Base-by-base conservation (phyloP, 2,113 vertebrate species). In the Monarcha castaneiventris region DNA sequence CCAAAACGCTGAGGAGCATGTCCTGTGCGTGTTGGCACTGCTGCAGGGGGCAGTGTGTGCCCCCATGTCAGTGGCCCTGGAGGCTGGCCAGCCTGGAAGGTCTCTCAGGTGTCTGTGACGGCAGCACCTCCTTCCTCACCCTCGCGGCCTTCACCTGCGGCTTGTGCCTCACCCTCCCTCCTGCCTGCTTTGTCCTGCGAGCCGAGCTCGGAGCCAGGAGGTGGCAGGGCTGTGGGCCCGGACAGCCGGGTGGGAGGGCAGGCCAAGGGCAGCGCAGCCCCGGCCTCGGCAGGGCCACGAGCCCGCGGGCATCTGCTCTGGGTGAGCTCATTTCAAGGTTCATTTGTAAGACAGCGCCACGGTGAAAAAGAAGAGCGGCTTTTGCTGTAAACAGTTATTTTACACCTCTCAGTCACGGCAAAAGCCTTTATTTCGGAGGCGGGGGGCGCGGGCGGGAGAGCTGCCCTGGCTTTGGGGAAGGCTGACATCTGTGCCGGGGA, bases 401-500 rank as follows among this genome's bases (percentile, higher is more conserved):
- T 93, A 89, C 78, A 95, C 93, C 87, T 94, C 93, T 90, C 90
- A 88, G 93, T 96, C 78, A 95, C 87, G 61, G 93, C 87, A 77
- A 54, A 91, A 66, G 75, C 69, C 89, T 95, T 95, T 92, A 54
- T 94, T 87, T 84, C 11, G 21, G 59, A 93, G 91, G 86, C 27
- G 17, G 33, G 33, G 64, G 21, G 29, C 12, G 61, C 11, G 2
- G 79, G 93, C 26, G 1, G 83, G 77, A 84, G 68, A 54, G 90
- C 84, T 54, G 80, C 69, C 71, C 77, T 33, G 81, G 79, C 79
- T 94, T 19, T 59, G 72, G 83, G 64, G 77, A 85, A 91, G 84
- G 86, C 86, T 90, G 97, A 96, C 96, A 97, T 97, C 96, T 97
- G 95, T 94, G 95, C 91, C 0, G 27, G 44, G 74, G 85, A 87